A percentile compares a stretch with the other conserved stretches of the same genome.
These are phyloP conservation scores for Ectropis crepuscularia DNA, from an alignment of 2,888 invertebrate genomes.

Conservation along the genomic window DNA sequence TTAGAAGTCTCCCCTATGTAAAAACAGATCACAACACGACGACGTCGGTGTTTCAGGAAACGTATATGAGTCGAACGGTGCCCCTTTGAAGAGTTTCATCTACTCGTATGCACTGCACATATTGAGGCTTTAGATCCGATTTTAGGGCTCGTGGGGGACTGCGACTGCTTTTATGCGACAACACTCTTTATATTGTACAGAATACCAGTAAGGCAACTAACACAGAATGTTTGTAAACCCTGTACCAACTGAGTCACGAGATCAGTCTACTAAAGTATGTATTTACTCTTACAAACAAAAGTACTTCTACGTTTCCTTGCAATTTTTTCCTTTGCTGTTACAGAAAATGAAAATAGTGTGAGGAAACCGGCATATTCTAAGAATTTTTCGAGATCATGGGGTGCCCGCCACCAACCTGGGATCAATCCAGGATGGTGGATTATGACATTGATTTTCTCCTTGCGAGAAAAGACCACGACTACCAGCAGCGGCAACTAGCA, in stretches of 20 bases:
- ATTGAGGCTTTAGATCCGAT: conserved; percentile 64
- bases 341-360: too few relatives aligned
- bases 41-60: not conserved
- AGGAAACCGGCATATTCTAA: too few relatives aligned
- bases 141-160: conserved; percentile 68
- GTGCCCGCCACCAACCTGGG: too few relatives aligned
- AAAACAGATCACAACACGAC: not conserved
- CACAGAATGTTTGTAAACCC: not conserved
- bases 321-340: too few relatives aligned
- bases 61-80: conserved; percentile 21
- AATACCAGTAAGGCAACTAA: conserved; percentile 8
- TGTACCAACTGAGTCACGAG: not conserved
- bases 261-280: not conserved
- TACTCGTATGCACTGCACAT: conserved; percentile 61
- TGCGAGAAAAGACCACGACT: too few relatives aligned
- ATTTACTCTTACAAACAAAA: not conserved
- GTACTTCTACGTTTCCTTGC: too few relatives aligned
- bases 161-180: conserved; percentile 68
- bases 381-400: too few relatives aligned
- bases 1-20: not conserved
- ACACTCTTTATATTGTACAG: not conserved
- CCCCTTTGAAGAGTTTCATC: conserved; percentile 49
- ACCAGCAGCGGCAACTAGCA: too few relatives aligned
- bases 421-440: too few relatives aligned
- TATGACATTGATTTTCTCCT: too few relatives aligned